Evolutionary conservation across 2,797 vertebrate genomes (phyloP), one percentile per base, ranked within the genome.

Genomic region (Ciconia nigra): DNA sequence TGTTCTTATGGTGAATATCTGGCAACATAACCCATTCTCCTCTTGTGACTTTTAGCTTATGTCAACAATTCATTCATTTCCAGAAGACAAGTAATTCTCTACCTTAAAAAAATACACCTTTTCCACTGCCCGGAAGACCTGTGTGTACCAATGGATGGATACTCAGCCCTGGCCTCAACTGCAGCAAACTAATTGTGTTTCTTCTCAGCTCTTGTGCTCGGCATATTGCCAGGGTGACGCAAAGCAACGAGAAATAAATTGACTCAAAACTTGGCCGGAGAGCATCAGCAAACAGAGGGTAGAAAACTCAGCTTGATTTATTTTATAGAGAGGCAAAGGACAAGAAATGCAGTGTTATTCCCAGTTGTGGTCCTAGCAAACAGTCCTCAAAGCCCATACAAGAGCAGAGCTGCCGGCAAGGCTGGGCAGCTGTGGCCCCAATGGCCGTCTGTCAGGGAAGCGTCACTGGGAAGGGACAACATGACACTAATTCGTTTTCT

Each of bases 281-380:
- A 91, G 87, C 69, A 84, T 88, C 87, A 70, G 87, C 91, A 94
- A 96, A 89, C 51, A 91, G 52, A 73, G 80, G 49, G 67, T 15
- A 90, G 92, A 92, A 94, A 91, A 93, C 77, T 73, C 90, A 62
- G 81, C 59, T 92, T 89, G 93, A 96, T 95, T 95, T 96, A 95
- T 93, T 83, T 92, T 91, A 62, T 18, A 21, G 85, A 47, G 82
- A 89, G 84, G 80, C 85, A 88, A 81, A 95, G 94, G 87, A 92
- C 71, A 77, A 94, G 69, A 89, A 89, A 90, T 55, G 61, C 72
- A 78, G 49, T 11, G 5, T 33, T 78, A 79, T 81, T 90, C 72
- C 94, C 89, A 93, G 25, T 11, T 65, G 85, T n/a, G 61, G 57
- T 76, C 72, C 83, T 89, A 90, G 76, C 89, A 87, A 80, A 61